These are phyloP conservation scores for Jacana jacana DNA, from an alignment of 2,113 vertebrate genomes.

Conservation along the genomic window DNA sequence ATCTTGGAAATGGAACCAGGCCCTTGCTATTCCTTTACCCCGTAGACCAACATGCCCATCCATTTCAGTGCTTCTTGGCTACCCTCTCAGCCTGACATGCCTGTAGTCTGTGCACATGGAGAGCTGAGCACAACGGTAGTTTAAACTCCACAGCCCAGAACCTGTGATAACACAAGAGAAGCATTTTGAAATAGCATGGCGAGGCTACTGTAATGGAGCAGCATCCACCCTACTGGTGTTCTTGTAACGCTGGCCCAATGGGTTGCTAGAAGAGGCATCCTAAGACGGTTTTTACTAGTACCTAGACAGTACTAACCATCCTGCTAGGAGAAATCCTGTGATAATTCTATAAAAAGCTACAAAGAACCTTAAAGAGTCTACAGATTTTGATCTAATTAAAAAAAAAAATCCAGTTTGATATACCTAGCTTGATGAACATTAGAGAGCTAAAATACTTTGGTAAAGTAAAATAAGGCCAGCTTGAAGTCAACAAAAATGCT, in stretches of 20 bases:
- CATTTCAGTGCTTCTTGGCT: not conserved
- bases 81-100: not conserved
- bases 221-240: not conserved
- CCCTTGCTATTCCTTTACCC: not conserved
- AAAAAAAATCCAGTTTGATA: not conserved
- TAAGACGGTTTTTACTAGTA: not conserved
- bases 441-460: not conserved
- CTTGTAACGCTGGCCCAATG: not conserved
- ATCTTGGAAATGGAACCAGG: not conserved
- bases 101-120: not conserved
- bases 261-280: not conserved
- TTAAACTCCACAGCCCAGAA: not conserved
- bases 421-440: not conserved
- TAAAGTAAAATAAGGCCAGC: not conserved
- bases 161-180: not conserved
- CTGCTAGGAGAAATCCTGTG: not conserved
- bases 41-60: not conserved
- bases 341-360: not conserved
- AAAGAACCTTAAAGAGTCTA: not conserved
- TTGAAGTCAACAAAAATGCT: constrained; percentile 25
- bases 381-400: not conserved
- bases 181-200: not conserved
- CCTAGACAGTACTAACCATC: not conserved
- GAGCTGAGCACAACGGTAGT: not conserved
- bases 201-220: not conserved